Evolutionary conservation across 2,113 vertebrate genomes (phyloP).

Genomic region (Vulpes lagopus): DNA sequence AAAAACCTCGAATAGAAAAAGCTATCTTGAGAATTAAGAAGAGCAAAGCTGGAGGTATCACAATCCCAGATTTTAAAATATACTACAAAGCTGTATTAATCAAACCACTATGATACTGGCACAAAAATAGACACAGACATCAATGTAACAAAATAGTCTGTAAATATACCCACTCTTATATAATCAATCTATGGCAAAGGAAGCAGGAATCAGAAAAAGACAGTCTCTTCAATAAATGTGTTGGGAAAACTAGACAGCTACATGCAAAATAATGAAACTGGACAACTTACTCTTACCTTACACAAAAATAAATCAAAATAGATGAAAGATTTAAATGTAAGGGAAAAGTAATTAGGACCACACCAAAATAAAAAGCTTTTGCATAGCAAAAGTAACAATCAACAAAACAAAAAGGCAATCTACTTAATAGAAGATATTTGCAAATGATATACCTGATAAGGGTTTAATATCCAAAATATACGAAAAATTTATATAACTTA

Average conservation of each 20-base stretch:
- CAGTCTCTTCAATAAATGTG: not conserved
- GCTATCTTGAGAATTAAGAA: not conserved
- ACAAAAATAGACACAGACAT: not conserved
- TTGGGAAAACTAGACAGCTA: not conserved
- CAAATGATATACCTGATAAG: not conserved
- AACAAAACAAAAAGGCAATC: not conserved
- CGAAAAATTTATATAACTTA: not conserved
- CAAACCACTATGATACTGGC: not conserved
- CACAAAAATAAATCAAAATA: not conserved
- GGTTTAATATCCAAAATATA: not conserved
- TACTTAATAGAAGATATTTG: not conserved
- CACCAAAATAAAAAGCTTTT: not conserved
- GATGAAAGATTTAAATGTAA: not conserved
- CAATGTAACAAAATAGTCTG: not conserved
- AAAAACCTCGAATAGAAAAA: not conserved
- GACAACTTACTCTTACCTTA: not conserved
- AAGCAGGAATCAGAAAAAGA: not conserved
- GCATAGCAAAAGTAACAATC: not conserved
- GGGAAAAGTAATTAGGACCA: not conserved
- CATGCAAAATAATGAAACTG: not conserved
- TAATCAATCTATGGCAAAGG: not conserved
- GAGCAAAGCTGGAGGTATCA: not conserved
- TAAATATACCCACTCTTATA: not conserved
- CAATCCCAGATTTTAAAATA: not conserved
- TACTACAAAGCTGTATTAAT: not conserved